Base-by-base conservation (phyloP, 1,140 invertebrate genomes). In the Drosophila miranda region DNA sequence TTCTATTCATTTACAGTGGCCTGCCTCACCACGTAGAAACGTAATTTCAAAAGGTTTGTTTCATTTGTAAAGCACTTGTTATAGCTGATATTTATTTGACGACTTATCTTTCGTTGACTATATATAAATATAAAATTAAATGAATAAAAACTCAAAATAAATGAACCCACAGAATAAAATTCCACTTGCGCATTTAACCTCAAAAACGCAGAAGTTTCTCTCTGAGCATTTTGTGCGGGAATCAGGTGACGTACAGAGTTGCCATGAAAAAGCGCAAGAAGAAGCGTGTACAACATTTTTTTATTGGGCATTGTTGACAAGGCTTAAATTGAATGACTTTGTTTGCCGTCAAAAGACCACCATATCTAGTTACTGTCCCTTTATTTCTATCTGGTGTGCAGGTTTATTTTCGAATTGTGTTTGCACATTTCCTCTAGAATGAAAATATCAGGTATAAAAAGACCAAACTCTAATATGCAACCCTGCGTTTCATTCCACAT, bases 401-500 rank as follows among this genome's bases (percentile, higher is more conserved):
- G 34, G 34, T 38, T 13, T 3, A 13, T 38, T 38, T 38, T 13
- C 3, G 11, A 38, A 13, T 11, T 38, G 30, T 34, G 11, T 4
- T 44, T 7, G 13, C 21, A 21, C 42, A 43, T 60, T 63, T 38
- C 21, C 26, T 6, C 0, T 6, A 1, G 5, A 21, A 26, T 8
- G 13, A 38, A 28, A 43, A 64, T 75, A 60, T 60, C 54, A 58
- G 23, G 4, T 26, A 5, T 26, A 4, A 4, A n/a, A 26, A 26
- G 23, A 26, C 4, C 1, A 26, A 26, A 26, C 5, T 26, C 5
- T 5, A 26, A 26, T 28, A 34, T 53, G 50, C 81, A 78, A 73
- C 81, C 50, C 77, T 86, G 82, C 46, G 78, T 87, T 87, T 26
- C 75, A 83, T 75, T 84, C 66, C 79, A 41, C 21, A 41, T 50